A percentile compares a stretch with the other conserved stretches of the same genome.
Evolutionary conservation across 2,888 invertebrate species (phyloP).

Genomic region (Pycnomerus fuliginosus): DNA sequence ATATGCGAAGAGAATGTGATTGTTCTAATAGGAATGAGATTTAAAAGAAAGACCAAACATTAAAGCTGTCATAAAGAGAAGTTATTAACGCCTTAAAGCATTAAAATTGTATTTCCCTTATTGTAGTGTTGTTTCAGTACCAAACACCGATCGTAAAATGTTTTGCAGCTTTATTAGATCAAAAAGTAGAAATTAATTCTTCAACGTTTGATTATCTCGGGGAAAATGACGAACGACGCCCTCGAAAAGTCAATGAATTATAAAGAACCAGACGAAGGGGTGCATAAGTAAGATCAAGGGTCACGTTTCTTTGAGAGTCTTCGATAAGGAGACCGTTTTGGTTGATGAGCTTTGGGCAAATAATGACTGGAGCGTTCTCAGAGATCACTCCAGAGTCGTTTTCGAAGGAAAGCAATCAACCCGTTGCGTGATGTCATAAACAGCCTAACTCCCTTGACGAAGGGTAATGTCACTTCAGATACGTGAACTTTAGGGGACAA

Average conservation of each 20-base stretch:
- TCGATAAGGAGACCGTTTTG: conserved; percentile 40
- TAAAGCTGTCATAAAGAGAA: no score
- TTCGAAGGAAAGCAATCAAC: conserved; percentile 50
- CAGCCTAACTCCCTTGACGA: conserved; percentile 33
- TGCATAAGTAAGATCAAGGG: conserved; percentile 6
- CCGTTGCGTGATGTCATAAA: conserved; percentile 54
- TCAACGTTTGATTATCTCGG: no score
- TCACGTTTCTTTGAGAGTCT: conserved; percentile 15
- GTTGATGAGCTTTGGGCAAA: conserved; percentile 49
- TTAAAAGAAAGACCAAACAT: no score
- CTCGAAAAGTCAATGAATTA: conserved; percentile 2
- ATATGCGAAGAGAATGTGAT: no score
- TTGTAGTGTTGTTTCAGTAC: no score
- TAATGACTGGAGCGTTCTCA: conserved; percentile 44
- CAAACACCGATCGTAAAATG: no score
- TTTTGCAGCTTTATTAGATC: no score
- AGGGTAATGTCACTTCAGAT: conserved; percentile 34
- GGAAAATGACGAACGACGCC: no score
- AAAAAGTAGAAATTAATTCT: no score
- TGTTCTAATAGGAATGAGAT: no score
- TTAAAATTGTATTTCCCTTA: no score
- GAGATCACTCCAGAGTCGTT: conserved; percentile 38
- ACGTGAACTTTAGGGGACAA: conserved; percentile 31
- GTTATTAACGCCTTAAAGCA: no score
- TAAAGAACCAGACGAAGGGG: not conserved